Conservation (phyloP, 2,888 invertebrate species). For the Marronus borbonicus region DNA sequence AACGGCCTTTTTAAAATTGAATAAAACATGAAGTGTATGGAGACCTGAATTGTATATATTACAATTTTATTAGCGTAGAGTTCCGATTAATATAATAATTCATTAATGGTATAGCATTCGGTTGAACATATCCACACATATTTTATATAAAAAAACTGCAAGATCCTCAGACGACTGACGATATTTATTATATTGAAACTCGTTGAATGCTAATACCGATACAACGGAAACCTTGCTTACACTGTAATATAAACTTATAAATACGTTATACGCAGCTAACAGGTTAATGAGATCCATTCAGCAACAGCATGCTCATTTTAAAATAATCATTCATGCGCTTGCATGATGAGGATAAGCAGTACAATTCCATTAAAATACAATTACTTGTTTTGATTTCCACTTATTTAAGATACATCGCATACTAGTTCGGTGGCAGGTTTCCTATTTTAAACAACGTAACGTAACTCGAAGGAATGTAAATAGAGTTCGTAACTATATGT, state of each 20-base stretch:
- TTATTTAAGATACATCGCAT: too few species aligned
- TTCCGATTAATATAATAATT: constrained; percentile 35
- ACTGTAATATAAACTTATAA: neutral
- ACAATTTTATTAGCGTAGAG: constrained; percentile 25
- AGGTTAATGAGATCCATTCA: too few species aligned
- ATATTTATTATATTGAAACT: constrained; percentile 15
- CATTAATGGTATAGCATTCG: neutral
- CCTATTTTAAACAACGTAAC: too few species aligned
- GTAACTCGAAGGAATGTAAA: neutral
- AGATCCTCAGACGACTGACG: neutral
- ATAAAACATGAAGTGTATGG: constrained; percentile 43
- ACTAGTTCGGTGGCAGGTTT: too few species aligned
- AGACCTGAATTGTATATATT: constrained; percentile 33
- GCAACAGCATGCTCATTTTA: too few species aligned
- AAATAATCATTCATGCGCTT: too few species aligned
- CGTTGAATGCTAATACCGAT: neutral
- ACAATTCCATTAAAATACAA: too few species aligned
- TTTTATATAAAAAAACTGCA: too few species aligned
- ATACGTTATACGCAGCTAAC: too few species aligned
- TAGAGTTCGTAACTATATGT: constrained; percentile 1
- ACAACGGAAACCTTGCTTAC: neutral
- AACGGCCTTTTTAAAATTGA: constrained; percentile 29
- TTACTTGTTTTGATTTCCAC: too few species aligned
- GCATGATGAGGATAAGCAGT: too few species aligned
- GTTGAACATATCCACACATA: too few species aligned